Base-by-base conservation (phyloP, 2,888 invertebrate genomes). In the Chymomyza caudatula region DNA sequence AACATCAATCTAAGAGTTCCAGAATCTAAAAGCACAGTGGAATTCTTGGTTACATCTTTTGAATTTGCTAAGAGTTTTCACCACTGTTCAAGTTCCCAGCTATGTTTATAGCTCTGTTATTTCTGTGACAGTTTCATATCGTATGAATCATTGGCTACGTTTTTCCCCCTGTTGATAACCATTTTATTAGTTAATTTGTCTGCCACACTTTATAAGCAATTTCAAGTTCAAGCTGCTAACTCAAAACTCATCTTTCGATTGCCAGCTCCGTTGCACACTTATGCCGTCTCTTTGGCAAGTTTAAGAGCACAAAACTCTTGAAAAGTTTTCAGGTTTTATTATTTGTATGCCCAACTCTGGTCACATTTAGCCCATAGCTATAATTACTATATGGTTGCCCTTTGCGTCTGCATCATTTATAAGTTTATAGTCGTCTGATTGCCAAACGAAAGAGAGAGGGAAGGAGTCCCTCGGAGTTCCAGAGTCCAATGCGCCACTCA, bases 331-430 rank as follows among this genome's bases (percentile, higher is more conserved):
- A 20, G 51, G 17, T 47, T 19, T 47, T 15, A 15, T 47, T 47
- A 47, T 47, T 47, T 15, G 17, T 19, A 47, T 6, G 47, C 47
- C 51, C 20, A 17, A 19, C 20, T 17, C 17, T 51, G 51, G 19
- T 52, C 61, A 71, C 67, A 73, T 85, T 75, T 73, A 56, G 80
- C 80, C 85, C 82, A 61, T 68, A 65, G 80, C 80, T 74, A 76
- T 81, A 81, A 81, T 81, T 81, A 81, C 80, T 86, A 81, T 86
- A 81, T 86, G 80, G 84, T 80, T 86, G 80, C 85, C 29, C 84
- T 70, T 70, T 79, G 78, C 71, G 85, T 81, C 80, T 81, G 85
- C 82, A 86, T 76, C 80, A 80, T 80, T 80, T 80, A 80, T 80
- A 81, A 81, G 80, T 81, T 81, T 84, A 86, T 81, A 76, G 86